phyloP scores from a whole-genome alignment of 2,797 vertebrate genomes.

The Cynopterus sphinx region DNA sequence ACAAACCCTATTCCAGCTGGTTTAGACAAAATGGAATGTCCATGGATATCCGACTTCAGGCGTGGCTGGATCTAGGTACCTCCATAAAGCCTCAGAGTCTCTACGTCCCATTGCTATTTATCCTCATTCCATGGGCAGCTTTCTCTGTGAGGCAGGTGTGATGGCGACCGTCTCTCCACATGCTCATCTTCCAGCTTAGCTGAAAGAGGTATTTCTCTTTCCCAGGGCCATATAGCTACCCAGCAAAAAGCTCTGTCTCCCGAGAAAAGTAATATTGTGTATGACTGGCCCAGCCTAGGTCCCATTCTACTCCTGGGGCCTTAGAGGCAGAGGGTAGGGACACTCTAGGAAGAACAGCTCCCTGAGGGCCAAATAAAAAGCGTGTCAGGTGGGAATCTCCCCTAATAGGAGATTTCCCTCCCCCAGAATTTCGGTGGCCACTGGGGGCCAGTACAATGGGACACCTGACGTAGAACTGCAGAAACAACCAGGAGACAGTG shows the following conservation, averaged over 20 bases:
- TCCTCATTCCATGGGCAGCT: not conserved
- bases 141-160: not conserved
- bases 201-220: not conserved
- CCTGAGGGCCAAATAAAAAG: not conserved
- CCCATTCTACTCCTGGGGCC: not conserved
- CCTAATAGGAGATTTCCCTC: not conserved
- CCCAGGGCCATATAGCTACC: not conserved
- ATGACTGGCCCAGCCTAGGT: not conserved
- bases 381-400: not conserved
- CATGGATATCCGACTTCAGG: not conserved
- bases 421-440: not conserved
- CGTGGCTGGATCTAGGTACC: not conserved
- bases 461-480: fast-evolving
- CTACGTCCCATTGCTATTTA: not conserved
- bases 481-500: not conserved
- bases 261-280: not conserved
- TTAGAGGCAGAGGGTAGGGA: not conserved
- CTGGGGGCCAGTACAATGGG: too few relatives aligned
- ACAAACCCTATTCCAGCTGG: not conserved
- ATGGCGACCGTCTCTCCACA: not conserved
- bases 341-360: not conserved
- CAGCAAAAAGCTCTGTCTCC: not conserved
- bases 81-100: not conserved
- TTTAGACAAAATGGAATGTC: not conserved
- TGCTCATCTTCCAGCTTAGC: not conserved